Evolutionary conservation across 2,797 vertebrate species (phyloP).

Genomic region (Neopelma chrysocephalum): DNA sequence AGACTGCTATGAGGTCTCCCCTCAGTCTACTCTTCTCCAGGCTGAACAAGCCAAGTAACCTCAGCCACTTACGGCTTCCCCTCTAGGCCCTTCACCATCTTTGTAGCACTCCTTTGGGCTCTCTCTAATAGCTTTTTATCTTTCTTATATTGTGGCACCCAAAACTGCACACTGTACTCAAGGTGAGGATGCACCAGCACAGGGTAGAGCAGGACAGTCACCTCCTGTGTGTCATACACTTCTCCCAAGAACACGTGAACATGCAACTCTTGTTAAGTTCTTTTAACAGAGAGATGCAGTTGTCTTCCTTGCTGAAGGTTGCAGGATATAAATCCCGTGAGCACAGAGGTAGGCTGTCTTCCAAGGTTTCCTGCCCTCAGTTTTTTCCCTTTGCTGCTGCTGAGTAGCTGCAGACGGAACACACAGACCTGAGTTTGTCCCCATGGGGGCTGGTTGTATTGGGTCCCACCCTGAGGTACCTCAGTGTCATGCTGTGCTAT

Average conservation of each 20-base stretch:
- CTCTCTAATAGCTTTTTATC: background rate
- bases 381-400: background rate
- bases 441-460: background rate
- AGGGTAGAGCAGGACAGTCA: background rate
- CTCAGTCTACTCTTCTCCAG: background rate
- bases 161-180: background rate
- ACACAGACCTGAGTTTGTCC: background rate
- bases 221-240: fast-evolving
- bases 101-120: background rate
- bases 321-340: background rate
- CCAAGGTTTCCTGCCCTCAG: background rate
- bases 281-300: background rate
- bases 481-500: background rate
- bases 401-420: background rate
- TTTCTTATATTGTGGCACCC: background rate
- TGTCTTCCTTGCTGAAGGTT: background rate
- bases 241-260: background rate
- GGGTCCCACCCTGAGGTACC: background rate
- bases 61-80: background rate
- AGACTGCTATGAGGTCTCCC: background rate
- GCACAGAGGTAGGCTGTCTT: background rate
- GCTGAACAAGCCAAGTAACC: background rate
- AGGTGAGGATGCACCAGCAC: background rate
- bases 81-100: background rate
- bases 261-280: fast-evolving